phyloP scores from a whole-genome alignment of 2,113 vertebrate genomes.

The Paraplagusia blochii region DNA sequence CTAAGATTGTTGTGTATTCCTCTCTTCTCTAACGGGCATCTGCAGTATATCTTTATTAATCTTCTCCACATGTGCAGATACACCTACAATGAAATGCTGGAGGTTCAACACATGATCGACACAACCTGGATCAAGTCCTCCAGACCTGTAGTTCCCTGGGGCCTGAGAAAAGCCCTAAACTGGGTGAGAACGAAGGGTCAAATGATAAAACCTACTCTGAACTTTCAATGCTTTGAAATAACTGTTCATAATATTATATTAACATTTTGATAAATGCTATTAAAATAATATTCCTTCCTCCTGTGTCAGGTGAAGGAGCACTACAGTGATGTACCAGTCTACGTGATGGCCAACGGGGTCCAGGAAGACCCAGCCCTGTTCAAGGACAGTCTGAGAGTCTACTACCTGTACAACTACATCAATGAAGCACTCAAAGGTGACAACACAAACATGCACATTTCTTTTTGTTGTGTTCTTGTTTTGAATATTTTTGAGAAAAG shows the following conservation, averaged over 20 bases:
- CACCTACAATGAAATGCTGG: constrained; percentile 81
- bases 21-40: neutral
- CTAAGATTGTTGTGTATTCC: no score
- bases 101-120: constrained; percentile 88
- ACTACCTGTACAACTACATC: constrained; percentile 90
- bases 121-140: constrained; percentile 84
- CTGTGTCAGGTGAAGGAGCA: constrained; percentile 81
- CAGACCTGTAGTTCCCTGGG: constrained; percentile 89
- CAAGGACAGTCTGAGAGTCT: constrained; percentile 84
- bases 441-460: constrained; percentile 5
- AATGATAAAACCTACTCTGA: no score
- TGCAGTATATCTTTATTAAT: neutral
- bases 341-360: constrained; percentile 87
- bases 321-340: constrained; percentile 84
- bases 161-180: constrained; percentile 84
- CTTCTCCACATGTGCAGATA: constrained; percentile 53
- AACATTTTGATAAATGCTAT: neutral
- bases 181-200: constrained; percentile 64
- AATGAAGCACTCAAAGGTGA: constrained; percentile 98
- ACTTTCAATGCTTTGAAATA: no score
- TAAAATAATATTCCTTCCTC: neutral
- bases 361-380: constrained; percentile 79
- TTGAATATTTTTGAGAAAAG: no score
- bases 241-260: no score
- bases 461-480: neutral